These are phyloP conservation scores for Brenthis daphne DNA, from an alignment of 2,888 invertebrate genomes.

Conservation along the genomic window DNA sequence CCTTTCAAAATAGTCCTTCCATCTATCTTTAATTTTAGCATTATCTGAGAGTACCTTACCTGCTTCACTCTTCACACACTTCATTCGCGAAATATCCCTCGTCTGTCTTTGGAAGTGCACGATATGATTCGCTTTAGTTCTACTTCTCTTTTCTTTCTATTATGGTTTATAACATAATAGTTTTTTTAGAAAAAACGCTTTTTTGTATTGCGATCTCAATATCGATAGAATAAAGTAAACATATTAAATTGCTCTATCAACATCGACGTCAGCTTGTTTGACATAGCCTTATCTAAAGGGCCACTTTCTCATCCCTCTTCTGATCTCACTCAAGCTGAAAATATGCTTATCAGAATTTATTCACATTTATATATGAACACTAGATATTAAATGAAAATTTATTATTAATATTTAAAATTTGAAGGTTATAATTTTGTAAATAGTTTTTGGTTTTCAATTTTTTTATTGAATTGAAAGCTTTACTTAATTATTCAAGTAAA, in stretches of 20 bases:
- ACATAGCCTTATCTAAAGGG: slow-evolving; percentile 15
- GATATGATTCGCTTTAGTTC: slow-evolving; percentile 30
- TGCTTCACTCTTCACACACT: too few relatives aligned
- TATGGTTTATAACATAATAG: slow-evolving; percentile 4
- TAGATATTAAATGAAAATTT: background rate
- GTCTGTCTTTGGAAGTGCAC: slow-evolving; percentile 28
- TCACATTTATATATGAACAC: background rate
- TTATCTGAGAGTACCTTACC: too few relatives aligned
- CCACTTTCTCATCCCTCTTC: slow-evolving; percentile 10
- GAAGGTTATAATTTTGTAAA: too few relatives aligned
- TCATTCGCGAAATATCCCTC: too few relatives aligned
- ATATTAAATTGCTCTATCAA: slow-evolving; percentile 8
- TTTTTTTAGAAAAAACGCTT: background rate
- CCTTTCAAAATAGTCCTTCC: too few relatives aligned
- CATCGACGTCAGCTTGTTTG: slow-evolving; percentile 19
- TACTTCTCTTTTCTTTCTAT: slow-evolving; percentile 23
- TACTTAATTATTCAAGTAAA: too few relatives aligned
- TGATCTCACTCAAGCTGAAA: slow-evolving; percentile 10
- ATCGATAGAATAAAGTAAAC: background rate
- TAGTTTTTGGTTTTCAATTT: too few relatives aligned
- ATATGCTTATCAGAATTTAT: slow-evolving; percentile 15
- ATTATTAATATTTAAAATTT: too few relatives aligned
- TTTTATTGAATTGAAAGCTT: too few relatives aligned
- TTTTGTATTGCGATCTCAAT: background rate
- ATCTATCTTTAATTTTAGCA: too few relatives aligned